phyloP scores from a whole-genome alignment of 1,140 invertebrate genomes.

The Whitmania pigra region DNA sequence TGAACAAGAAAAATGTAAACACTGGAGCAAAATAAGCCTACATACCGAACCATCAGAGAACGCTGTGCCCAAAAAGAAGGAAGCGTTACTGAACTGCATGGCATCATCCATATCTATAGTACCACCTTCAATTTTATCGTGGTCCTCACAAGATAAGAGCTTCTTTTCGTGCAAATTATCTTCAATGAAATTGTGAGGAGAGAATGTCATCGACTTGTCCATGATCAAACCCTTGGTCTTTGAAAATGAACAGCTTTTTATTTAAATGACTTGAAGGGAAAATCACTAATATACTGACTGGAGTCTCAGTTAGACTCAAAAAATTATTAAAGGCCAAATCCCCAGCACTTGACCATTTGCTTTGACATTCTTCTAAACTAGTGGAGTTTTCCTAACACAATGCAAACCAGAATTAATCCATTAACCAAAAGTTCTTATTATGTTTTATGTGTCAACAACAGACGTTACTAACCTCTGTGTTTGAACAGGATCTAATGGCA shows the following conservation, averaged over 20 bases:
- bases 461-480: too few species aligned
- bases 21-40: neutral
- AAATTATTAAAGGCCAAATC: slow-evolving; percentile 8
- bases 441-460: too few species aligned
- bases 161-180: slow-evolving; percentile 5
- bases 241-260: neutral
- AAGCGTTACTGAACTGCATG: neutral
- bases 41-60: neutral
- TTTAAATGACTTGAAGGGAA: neutral
- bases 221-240: slow-evolving; percentile 1
- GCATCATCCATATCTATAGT: neutral
- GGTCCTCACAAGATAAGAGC: neutral
- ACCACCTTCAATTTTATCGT: neutral
- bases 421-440: too few species aligned
- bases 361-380: too few species aligned
- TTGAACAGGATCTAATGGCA: too few species aligned
- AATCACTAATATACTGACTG: neutral
- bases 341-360: too few species aligned
- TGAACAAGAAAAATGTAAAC: too few species aligned
- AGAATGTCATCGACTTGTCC: slow-evolving; percentile 9
- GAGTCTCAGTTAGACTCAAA: neutral
- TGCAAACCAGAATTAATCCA: too few species aligned
- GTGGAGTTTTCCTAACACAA: too few species aligned
- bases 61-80: neutral
- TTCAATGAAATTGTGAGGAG: slow-evolving; percentile 1